phyloP scores from a whole-genome alignment of 1,140 invertebrate genomes.

The Prorops nasuta region DNA sequence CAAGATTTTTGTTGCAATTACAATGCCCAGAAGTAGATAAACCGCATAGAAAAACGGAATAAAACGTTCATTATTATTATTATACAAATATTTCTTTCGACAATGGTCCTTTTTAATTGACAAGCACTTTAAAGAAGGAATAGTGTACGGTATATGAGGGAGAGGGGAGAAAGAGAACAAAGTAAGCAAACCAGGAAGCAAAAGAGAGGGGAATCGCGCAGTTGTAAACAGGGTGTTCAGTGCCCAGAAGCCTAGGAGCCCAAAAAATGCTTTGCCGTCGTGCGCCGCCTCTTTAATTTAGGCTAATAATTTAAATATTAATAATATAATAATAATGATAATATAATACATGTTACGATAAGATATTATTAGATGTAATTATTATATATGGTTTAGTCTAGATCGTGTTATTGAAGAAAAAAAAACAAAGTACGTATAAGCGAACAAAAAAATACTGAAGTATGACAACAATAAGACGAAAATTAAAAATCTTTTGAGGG shows the following conservation, averaged over 20 bases:
- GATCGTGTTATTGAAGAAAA: constrained; percentile 57
- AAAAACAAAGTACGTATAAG: constrained; percentile 54
- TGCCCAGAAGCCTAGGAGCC: constrained; percentile 50
- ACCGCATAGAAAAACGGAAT: no score
- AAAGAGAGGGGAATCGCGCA: constrained; percentile 20
- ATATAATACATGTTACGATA: constrained; percentile 58
- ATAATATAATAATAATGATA: constrained; percentile 52
- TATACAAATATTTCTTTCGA: no score
- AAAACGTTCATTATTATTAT: no score
- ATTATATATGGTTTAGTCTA: constrained; percentile 59
- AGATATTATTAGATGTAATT: constrained; percentile 60
- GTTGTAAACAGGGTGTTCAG: constrained; percentile 54
- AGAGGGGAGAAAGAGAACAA: constrained; percentile 1
- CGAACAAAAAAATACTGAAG: constrained; percentile 29
- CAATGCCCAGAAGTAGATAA: no score
- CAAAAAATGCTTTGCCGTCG: constrained; percentile 54
- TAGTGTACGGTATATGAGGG: constrained; percentile 1
- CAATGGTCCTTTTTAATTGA: no score
- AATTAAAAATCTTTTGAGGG: no score
- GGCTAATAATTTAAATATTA: constrained; percentile 57
- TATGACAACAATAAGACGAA: constrained; percentile 12
- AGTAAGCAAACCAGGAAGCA: background rate
- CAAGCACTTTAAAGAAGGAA: no score
- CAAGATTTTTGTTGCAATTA: no score
- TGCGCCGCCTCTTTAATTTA: constrained; percentile 56